Evolutionary conservation across 2,113 vertebrate species (phyloP).

Genomic region (Typhlomys cinereus): DNA sequence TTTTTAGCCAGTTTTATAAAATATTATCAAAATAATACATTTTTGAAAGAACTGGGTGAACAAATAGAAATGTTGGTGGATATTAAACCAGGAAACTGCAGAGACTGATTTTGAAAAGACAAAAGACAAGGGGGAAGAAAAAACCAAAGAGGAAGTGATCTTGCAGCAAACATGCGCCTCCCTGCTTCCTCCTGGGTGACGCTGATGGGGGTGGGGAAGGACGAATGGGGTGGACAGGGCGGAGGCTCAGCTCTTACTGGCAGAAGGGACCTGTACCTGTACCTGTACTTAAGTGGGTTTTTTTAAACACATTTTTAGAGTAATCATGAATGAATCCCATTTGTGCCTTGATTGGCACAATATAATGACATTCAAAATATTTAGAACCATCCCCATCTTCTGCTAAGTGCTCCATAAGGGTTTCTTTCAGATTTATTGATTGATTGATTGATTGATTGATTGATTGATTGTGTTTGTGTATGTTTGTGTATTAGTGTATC

Average conservation of each 20-base stretch:
- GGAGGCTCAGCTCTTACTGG: not conserved
- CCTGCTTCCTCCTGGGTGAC: conserved; percentile 32
- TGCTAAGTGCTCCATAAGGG: not conserved
- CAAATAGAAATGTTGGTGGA: conserved; percentile 29
- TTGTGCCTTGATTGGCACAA: not conserved
- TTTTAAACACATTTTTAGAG: no score
- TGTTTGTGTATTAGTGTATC: no score
- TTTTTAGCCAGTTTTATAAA: conserved; percentile 20
- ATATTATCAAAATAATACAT: not conserved
- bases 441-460: no score
- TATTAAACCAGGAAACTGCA: conserved; percentile 45
- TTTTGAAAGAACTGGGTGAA: conserved; percentile 16
- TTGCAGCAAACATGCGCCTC: not conserved
- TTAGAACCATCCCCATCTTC: not conserved
- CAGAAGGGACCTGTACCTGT: not conserved
- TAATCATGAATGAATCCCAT: no score
- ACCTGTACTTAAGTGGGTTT: no score
- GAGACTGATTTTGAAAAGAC: not conserved
- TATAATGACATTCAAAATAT: conserved; percentile 34
- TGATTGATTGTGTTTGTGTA: no score
- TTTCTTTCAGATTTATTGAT: conserved; percentile 14
- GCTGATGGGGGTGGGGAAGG: not conserved
- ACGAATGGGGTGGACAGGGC: not conserved
- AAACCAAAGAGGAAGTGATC: fast-evolving
- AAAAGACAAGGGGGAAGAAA: no score